A percentile compares a stretch with the other conserved stretches of the same genome.
These are phyloP conservation scores for Marmota flaviventris DNA, from an alignment of 2,113 vertebrate species.

Conservation along the genomic window DNA sequence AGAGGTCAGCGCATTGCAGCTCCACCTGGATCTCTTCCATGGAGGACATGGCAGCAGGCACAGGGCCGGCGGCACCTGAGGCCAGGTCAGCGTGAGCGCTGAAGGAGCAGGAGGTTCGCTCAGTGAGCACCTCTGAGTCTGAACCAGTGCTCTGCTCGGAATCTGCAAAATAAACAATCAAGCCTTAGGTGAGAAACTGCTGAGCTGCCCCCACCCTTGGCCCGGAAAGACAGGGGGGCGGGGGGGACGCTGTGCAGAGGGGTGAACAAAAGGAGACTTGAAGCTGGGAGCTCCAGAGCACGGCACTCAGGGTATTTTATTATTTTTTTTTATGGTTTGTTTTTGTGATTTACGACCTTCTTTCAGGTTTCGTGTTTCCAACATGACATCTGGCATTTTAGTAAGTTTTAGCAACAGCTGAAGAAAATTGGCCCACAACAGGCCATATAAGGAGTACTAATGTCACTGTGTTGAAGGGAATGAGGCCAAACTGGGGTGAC, in stretches of 20 bases:
- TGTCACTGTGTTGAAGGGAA: slow-evolving; percentile 14
- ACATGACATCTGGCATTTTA: slow-evolving; percentile 78
- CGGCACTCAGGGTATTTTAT: slow-evolving; percentile 42
- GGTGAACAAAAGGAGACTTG: slow-evolving; percentile 58
- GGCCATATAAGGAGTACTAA: slow-evolving; percentile 76
- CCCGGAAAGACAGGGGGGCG: background rate
- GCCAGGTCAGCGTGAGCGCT: slow-evolving; percentile 93
- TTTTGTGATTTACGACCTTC: slow-evolving; percentile 80
- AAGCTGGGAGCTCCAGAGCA: slow-evolving; percentile 5
- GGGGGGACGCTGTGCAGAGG: rapidly evolving
- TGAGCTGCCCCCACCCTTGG: background rate
- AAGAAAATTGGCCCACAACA: slow-evolving; percentile 70
- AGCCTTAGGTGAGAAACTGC: slow-evolving; percentile 65
- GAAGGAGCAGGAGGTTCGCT: slow-evolving; percentile 97
- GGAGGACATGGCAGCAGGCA: slow-evolving; percentile 90
- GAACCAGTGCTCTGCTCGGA: slow-evolving; percentile 97
- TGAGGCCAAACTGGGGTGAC: slow-evolving; percentile 1
- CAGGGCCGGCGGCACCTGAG: slow-evolving; percentile 85
- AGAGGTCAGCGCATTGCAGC: slow-evolving; percentile 97
- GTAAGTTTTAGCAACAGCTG: slow-evolving; percentile 80
- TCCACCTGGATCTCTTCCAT: slow-evolving; percentile 99
- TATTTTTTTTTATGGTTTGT: slow-evolving; percentile 60
- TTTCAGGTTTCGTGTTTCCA: slow-evolving; percentile 78
- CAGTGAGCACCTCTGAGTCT: slow-evolving; percentile 95
- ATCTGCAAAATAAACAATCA: slow-evolving; percentile 88